Evolutionary conservation across 1,140 invertebrate species (phyloP), one percentile per base, ranked within the genome.

Genomic region (Drosophila willistoni): DNA sequence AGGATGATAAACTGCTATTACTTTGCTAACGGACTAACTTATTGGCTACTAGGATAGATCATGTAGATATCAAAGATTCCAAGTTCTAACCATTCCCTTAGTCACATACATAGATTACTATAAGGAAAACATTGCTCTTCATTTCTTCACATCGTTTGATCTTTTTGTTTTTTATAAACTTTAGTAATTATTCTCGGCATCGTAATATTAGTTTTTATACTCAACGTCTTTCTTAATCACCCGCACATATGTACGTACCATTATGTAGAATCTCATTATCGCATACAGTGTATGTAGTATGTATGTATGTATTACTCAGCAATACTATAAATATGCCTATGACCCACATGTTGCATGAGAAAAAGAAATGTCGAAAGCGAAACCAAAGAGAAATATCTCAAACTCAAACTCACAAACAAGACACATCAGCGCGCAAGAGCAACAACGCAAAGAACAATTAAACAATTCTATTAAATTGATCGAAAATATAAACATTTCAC

Each of bases 291-390:
- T 66, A 70, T 68, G 61, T 34, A 41, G 29, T 22, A 22, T 25
- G 33, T 25, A 54, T 69, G 29, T 33, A 51, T 55, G 61, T 68
- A 70, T 68, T 77, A 60, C 42, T 47, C 59, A 80, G 55, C 47
- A 68, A 47, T 63, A 68, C 72, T 81, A 72, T 72, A 80, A 81
- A 80, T 80, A 80, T 81, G 64, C 64, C 25, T 77, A 61, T 72
- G 72, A 81, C 72, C 67, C 64, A 68, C 42, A 80, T 66, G 66
- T n/a, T 66, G 57, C 54, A 55, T 19, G 13, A 13, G 14, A 41
- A 29, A 29, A 29, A 62, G 22, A 39, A 54, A 57, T 51, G 44
- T 51, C 17, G 17, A 41, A 44, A 41, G 59, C 7, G 17, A 25
- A 51, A 51, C 39, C 7, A 0, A 63, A 25, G 54, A 34, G 13